A percentile compares a stretch with the other conserved stretches of the same genome.
These are phyloP conservation scores for Popillia japonica DNA, from an alignment of 1,140 invertebrate species.

Conservation along the genomic window DNA sequence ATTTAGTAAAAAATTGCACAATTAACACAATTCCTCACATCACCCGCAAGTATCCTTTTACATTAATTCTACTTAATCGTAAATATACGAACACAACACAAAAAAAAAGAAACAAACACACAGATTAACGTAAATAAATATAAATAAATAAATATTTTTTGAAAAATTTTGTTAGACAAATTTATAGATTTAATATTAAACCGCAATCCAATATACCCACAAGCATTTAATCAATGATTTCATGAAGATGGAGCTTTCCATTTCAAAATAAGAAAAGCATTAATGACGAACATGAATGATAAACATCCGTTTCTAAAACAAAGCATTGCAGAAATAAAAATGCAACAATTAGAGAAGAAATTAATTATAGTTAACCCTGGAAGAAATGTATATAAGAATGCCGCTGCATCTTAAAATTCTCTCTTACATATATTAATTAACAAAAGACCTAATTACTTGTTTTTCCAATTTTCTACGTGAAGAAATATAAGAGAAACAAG, in stretches of 20 bases:
- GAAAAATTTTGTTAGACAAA: too few species aligned
- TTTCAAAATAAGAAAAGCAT: background rate
- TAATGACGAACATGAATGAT: background rate
- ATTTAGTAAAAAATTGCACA: constrained; percentile 9
- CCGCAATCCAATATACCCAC: too few species aligned
- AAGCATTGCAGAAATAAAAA: background rate
- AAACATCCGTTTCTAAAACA: background rate
- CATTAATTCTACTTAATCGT: too few species aligned
- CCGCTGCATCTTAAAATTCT: background rate
- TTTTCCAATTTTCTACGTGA: background rate
- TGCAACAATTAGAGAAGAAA: background rate
- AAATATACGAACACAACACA: background rate
- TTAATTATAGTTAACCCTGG: background rate
- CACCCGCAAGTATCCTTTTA: too few species aligned
- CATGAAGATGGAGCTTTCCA: constrained; percentile 25
- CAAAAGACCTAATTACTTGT: background rate
- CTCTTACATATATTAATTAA: background rate
- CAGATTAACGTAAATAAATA: background rate
- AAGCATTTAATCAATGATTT: background rate
- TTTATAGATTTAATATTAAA: too few species aligned
- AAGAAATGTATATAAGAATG: constrained; percentile 39
- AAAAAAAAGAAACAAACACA: background rate
- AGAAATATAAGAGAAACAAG: constrained; percentile 2
- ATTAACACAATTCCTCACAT: background rate
- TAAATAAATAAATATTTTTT: background rate